Percentiles rank a stretch among this genome's conserved stretches.
phyloP scores from a whole-genome alignment of 2,888 invertebrate genomes.

The Atrina japonica region DNA sequence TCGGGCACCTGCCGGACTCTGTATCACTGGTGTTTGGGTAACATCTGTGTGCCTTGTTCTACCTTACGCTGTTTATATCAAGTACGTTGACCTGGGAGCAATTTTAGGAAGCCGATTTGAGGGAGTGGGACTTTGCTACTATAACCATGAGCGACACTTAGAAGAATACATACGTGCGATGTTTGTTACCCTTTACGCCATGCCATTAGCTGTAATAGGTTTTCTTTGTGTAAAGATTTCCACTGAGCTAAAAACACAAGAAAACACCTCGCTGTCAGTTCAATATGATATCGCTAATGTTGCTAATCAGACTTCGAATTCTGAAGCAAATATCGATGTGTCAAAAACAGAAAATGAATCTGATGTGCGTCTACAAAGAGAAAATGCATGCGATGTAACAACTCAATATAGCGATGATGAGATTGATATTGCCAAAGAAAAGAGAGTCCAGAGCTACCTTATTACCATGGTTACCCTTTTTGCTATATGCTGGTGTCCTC shows the following conservation, averaged over 20 bases:
- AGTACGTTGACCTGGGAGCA: conserved; percentile 87
- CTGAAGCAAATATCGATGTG: conserved; percentile 3
- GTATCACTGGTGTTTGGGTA: conserved; percentile 87
- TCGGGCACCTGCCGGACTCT: conserved; percentile 85
- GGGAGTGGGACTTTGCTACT: conserved; percentile 76
- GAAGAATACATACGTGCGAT: conserved; percentile 79
- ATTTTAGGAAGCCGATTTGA: conserved; percentile 76
- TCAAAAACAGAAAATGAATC: background rate
- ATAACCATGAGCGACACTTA: conserved; percentile 70
- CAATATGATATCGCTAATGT: conserved; percentile 48
- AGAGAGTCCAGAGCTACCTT: conserved; percentile 86
- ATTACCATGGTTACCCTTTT: conserved; percentile 86
- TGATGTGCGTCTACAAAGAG: conserved; percentile 10
- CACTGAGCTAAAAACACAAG: conserved; percentile 82
- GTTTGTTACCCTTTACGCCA: conserved; percentile 82
- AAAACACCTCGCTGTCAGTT: conserved; percentile 61
- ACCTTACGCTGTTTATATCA: conserved; percentile 88
- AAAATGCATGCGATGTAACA: conserved; percentile 51
- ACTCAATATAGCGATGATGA: conserved; percentile 74
- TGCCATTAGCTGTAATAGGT: conserved; percentile 84
- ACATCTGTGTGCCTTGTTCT: conserved; percentile 87
- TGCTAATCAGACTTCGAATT: background rate
- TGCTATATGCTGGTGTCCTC: conserved; percentile 86
- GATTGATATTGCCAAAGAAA: conserved; percentile 83
- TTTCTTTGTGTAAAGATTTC: conserved; percentile 86